Percentiles rank a stretch among this genome's conserved stretches.
Conservation (phyloP, 2,888 invertebrate genomes). For the Xylocampa areola region DNA sequence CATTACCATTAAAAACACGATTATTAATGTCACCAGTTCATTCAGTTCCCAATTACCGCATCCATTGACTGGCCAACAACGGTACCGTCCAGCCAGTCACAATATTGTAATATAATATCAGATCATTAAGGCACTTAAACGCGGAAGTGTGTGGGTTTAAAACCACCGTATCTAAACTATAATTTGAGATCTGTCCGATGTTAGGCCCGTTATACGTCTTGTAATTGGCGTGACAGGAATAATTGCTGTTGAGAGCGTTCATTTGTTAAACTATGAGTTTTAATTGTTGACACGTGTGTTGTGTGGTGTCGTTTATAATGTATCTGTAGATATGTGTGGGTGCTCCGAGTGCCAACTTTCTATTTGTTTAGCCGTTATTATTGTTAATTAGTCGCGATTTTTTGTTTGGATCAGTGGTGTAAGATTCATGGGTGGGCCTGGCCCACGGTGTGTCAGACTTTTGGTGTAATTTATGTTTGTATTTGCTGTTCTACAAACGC, state of each 20-base stretch:
- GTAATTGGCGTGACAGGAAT: slow-evolving; percentile 83
- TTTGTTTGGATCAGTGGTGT: slow-evolving; percentile 34
- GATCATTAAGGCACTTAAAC: slow-evolving; percentile 85
- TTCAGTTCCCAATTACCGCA: slow-evolving; percentile 76
- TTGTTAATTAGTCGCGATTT: slow-evolving; percentile 54
- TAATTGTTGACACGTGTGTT: slow-evolving; percentile 88
- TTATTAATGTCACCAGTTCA: slow-evolving; percentile 76
- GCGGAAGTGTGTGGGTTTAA: slow-evolving; percentile 89
- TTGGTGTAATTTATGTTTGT: slow-evolving; percentile 29
- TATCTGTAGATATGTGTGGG: slow-evolving; percentile 64
- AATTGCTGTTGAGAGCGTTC: slow-evolving; percentile 81
- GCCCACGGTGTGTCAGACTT: slow-evolving; percentile 25
- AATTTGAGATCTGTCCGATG: slow-evolving; percentile 84
- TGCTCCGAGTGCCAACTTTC: slow-evolving; percentile 76
- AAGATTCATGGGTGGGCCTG: slow-evolving; percentile 40
- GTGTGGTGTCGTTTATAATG: slow-evolving; percentile 67
- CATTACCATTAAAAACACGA: slow-evolving; percentile 49
- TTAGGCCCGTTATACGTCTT: slow-evolving; percentile 77
- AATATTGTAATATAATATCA: slow-evolving; percentile 86
- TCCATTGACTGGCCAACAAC: slow-evolving; percentile 78
- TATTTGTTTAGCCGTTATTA: slow-evolving; percentile 58
- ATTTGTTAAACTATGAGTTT: slow-evolving; percentile 83
- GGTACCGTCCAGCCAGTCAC: slow-evolving; percentile 75
- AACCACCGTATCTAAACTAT: slow-evolving; percentile 88
- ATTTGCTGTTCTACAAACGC: too few species aligned